Evolutionary conservation across 2,888 invertebrate genomes (phyloP).

Genomic region (Ganaspis brasiliensis): DNA sequence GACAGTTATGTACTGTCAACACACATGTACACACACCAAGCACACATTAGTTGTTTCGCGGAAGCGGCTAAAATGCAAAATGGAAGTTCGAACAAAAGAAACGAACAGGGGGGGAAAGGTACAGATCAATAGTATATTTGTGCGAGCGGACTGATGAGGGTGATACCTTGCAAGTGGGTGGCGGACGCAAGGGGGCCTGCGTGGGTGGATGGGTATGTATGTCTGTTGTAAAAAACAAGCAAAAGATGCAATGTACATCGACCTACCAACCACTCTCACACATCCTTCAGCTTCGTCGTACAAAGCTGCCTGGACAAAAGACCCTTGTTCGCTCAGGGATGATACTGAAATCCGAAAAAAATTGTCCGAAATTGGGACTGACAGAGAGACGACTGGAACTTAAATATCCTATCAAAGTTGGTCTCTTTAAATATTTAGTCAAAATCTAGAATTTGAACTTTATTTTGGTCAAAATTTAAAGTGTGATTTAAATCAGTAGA

Average conservation of each 20-base stretch:
- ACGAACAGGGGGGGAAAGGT: conserved; percentile 63
- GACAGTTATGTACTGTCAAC: conserved; percentile 69
- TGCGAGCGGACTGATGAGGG: conserved; percentile 75
- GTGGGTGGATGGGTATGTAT: conserved; percentile 26
- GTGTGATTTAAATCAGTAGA: too few species aligned
- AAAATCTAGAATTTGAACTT: too few species aligned
- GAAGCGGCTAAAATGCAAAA: conserved; percentile 76
- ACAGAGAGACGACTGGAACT: too few species aligned
- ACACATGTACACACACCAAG: conserved; percentile 66
- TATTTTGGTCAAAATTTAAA: too few species aligned
- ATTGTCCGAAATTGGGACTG: background rate
- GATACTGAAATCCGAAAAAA: conserved; percentile 30
- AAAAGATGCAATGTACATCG: conserved; percentile 61
- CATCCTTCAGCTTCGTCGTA: conserved; percentile 46
- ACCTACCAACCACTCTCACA: conserved; percentile 42
- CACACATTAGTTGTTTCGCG: conserved; percentile 77
- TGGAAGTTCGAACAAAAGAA: conserved; percentile 75
- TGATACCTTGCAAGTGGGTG: conserved; percentile 69
- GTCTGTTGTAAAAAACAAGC: conserved; percentile 68
- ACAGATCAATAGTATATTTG: conserved; percentile 77
- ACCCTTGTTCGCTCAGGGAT: conserved; percentile 9
- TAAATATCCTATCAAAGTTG: too few species aligned
- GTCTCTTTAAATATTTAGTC: too few species aligned
- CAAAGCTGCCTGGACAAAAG: conserved; percentile 45
- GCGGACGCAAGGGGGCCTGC: conserved; percentile 58